Conservation (phyloP, 2,888 invertebrate genomes). For the Phyllotreta cruciferae region DNA sequence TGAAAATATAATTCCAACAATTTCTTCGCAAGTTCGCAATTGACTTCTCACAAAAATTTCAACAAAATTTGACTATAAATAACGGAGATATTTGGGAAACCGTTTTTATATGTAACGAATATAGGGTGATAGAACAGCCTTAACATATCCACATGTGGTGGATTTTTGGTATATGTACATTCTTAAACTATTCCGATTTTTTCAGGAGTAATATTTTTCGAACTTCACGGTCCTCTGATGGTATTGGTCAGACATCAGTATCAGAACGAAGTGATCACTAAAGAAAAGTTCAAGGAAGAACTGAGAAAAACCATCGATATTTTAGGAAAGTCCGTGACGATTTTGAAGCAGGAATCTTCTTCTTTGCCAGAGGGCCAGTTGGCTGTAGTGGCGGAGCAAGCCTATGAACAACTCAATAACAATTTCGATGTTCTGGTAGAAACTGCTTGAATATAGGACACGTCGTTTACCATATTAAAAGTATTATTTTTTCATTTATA, state of each 20-base stretch:
- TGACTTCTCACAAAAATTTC: too few relatives aligned
- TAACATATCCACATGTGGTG: too few relatives aligned
- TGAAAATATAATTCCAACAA: too few relatives aligned
- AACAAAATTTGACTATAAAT: too few relatives aligned
- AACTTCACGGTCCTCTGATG: conserved; percentile 80
- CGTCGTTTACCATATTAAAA: too few relatives aligned
- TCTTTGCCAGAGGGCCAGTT: conserved; percentile 71
- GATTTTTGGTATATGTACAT: background rate
- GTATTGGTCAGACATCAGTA: conserved; percentile 72
- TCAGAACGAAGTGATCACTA: conserved; percentile 65
- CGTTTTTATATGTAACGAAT: too few relatives aligned
- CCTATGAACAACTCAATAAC: conserved; percentile 55
- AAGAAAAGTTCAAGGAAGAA: conserved; percentile 67
- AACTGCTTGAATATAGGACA: conserved; percentile 37
- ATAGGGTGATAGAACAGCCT: too few relatives aligned
- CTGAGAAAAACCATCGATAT: conserved; percentile 70
- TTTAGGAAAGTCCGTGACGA: conserved; percentile 70
- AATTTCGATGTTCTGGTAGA: conserved; percentile 54
- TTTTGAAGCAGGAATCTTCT: conserved; percentile 70
- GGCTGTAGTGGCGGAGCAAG: conserved; percentile 66
- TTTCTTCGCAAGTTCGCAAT: too few relatives aligned
- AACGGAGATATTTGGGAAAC: too few relatives aligned
- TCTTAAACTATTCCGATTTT: conserved; percentile 15
- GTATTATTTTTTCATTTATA: too few relatives aligned
- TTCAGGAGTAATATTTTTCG: conserved; percentile 78